phyloP scores from a whole-genome alignment of 2,113 vertebrate genomes.

The Dasyprocta punctata region DNA sequence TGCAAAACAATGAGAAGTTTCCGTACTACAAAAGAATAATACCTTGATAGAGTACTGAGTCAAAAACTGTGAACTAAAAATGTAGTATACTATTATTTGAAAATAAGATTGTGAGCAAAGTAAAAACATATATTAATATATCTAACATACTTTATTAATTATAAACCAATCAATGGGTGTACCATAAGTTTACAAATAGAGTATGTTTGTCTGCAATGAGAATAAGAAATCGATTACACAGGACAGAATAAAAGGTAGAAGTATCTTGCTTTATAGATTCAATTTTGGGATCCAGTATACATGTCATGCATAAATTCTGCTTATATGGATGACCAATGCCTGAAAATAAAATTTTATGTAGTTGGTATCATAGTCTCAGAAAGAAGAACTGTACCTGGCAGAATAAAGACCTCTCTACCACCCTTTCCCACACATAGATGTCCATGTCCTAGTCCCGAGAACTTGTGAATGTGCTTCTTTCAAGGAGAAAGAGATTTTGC shows the following conservation, averaged over 20 bases:
- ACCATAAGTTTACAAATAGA: not conserved
- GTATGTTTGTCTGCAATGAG: not conserved
- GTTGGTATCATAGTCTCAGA: not conserved
- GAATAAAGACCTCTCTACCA: fast-evolving
- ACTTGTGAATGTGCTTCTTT: not conserved
- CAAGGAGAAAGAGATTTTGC: not conserved
- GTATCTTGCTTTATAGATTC: not conserved
- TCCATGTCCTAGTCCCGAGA: not conserved
- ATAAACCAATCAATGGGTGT: not conserved
- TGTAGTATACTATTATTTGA: not conserved
- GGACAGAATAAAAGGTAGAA: not conserved
- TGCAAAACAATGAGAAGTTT: not conserved
- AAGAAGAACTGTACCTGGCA: not conserved
- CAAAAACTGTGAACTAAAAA: not conserved
- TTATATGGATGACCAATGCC: not conserved
- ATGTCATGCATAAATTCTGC: not conserved
- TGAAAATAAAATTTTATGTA: not conserved
- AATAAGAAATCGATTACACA: not conserved
- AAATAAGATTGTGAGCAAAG: not conserved
- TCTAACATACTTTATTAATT: not conserved
- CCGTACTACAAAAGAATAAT: not conserved
- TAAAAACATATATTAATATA: not conserved
- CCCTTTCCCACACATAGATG: not conserved
- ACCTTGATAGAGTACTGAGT: not conserved
- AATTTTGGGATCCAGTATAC: not conserved